Conservation (phyloP, 1,140 invertebrate species). For the Epicauta chinensis region DNA sequence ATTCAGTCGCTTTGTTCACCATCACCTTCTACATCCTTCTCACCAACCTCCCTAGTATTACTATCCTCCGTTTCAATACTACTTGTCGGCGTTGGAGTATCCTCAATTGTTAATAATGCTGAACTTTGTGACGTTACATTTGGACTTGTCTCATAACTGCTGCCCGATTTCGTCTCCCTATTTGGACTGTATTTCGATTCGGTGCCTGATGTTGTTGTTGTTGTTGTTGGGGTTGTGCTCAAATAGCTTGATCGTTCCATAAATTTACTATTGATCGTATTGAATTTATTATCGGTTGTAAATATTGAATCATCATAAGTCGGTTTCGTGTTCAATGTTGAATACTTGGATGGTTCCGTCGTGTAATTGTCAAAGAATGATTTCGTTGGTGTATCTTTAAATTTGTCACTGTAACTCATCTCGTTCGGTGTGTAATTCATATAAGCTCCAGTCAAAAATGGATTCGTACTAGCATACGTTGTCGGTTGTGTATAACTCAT, state of each 20-base stretch:
- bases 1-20: slow-evolving; percentile 53
- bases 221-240: slow-evolving; percentile 18
- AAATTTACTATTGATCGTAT: slow-evolving; percentile 32
- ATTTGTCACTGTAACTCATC: slow-evolving; percentile 32
- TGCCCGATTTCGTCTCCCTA: slow-evolving; percentile 20
- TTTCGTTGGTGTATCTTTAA: slow-evolving; percentile 33
- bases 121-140: slow-evolving; percentile 24
- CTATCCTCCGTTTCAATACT: slow-evolving; percentile 56
- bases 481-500: slow-evolving; percentile 36
- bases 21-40: slow-evolving; percentile 52
- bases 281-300: slow-evolving; percentile 27
- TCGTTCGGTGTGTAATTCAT: slow-evolving; percentile 46
- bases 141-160: slow-evolving; percentile 24
- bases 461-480: slow-evolving; percentile 51
- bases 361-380: slow-evolving; percentile 36
- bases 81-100: slow-evolving; percentile 53
- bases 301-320: slow-evolving; percentile 26
- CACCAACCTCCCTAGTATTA: slow-evolving; percentile 48
- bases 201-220: slow-evolving; percentile 12
- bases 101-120: slow-evolving; percentile 37
- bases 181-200: slow-evolving; percentile 34
- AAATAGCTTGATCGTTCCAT: slow-evolving; percentile 30
- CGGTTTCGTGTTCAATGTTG: slow-evolving; percentile 28
- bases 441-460: slow-evolving; percentile 47
- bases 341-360: slow-evolving; percentile 29